Evolutionary conservation across 1,140 invertebrate genomes (phyloP).

Genomic region (Drosophila sturtevanti): DNA sequence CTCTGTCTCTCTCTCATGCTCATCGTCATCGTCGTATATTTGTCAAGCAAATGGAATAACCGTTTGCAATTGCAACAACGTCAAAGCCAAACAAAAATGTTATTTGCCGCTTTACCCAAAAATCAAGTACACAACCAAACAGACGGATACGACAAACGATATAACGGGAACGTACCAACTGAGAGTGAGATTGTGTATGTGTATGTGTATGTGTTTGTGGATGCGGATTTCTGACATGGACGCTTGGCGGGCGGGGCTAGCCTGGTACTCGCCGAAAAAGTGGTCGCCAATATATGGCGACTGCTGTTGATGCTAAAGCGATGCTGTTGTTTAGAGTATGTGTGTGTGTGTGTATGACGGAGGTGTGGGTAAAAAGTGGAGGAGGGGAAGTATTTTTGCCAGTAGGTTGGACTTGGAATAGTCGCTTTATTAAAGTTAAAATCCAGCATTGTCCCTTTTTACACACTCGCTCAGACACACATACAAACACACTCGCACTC

Average conservation of each 20-base stretch:
- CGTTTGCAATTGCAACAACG: conserved; percentile 77
- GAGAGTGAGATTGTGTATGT: conserved; percentile 11
- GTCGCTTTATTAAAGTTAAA: conserved; percentile 80
- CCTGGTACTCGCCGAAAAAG: conserved; percentile 10
- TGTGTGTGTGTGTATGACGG: not conserved
- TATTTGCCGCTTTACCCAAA: conserved; percentile 80
- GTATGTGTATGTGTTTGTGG: conserved; percentile 11
- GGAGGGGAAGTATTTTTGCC: not conserved
- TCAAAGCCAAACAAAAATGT: conserved; percentile 80
- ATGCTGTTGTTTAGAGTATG: conserved; percentile 3
- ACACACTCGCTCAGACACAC: conserved; percentile 38
- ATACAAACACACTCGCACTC: not conserved
- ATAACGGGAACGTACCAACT: not conserved
- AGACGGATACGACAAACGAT: not conserved
- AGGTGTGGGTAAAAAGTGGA: not conserved
- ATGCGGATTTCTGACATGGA: conserved; percentile 37
- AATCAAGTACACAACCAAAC: conserved; percentile 76
- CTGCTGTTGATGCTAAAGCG: conserved; percentile 17
- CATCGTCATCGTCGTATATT: conserved; percentile 61
- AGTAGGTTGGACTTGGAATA: conserved; percentile 34
- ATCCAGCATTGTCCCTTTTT: conserved; percentile 73
- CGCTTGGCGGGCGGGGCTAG: conserved; percentile 12
- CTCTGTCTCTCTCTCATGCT: conserved; percentile 17
- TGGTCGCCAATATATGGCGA: not conserved
- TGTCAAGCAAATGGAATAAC: conserved; percentile 81